Evolutionary conservation across 2,888 invertebrate species (phyloP).

Genomic region (Chymomyza caudatula): DNA sequence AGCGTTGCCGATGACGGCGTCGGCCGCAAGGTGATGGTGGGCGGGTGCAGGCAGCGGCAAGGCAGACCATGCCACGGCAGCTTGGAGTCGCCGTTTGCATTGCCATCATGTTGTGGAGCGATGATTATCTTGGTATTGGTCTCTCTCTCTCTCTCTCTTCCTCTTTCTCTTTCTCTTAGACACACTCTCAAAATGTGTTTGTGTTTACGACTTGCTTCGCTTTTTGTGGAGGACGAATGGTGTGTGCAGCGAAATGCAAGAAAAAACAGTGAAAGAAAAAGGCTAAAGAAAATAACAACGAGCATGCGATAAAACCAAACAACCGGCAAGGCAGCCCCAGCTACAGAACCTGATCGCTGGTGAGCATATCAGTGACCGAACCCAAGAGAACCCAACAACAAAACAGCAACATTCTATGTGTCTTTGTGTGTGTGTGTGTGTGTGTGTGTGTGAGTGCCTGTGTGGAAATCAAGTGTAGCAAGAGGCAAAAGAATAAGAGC

Average conservation of each 20-base stretch:
- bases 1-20: background rate
- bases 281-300: slow-evolving; percentile 24
- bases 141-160: background rate
- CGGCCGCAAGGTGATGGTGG: slow-evolving; percentile 4
- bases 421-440: background rate
- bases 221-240: slow-evolving; percentile 65
- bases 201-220: slow-evolving; percentile 41
- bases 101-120: slow-evolving; percentile 22
- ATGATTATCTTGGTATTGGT: slow-evolving; percentile 29
- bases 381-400: slow-evolving; percentile 22
- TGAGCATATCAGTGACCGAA: slow-evolving; percentile 53
- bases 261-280: slow-evolving; percentile 40
- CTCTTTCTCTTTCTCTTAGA: background rate
- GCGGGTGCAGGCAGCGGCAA: slow-evolving; percentile 13
- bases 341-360: slow-evolving; percentile 63
- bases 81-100: slow-evolving; percentile 16
- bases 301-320: slow-evolving; percentile 58
- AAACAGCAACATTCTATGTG: background rate
- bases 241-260: slow-evolving; percentile 57
- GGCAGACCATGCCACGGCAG: slow-evolving; percentile 13
- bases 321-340: slow-evolving; percentile 50
- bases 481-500: slow-evolving; percentile 22
- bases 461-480: slow-evolving; percentile 70
- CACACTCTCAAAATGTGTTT: background rate
- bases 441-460: slow-evolving; percentile 27